Conservation (phyloP, 2,888 invertebrate species). For the Crepidodera aurea region DNA sequence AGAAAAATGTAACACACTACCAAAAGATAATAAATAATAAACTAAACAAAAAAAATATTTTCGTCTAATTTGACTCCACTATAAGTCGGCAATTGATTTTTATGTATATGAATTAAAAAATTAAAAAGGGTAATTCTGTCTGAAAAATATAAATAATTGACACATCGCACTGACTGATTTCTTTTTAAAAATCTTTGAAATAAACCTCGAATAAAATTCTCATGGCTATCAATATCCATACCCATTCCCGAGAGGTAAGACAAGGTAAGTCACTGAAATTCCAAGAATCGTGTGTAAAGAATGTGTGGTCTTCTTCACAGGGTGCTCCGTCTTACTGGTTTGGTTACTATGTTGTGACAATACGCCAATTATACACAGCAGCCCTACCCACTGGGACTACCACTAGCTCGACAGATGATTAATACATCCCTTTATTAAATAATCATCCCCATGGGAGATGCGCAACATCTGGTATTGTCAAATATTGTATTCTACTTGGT, state of each 20-base stretch:
- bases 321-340: slow-evolving; percentile 48
- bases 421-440: slow-evolving; percentile 60
- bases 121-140: no score
- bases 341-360: slow-evolving; percentile 60
- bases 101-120: no score
- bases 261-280: slow-evolving; percentile 33
- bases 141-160: no score
- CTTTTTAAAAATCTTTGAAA: no score
- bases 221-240: slow-evolving; percentile 20
- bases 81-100: no score
- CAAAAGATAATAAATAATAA: no score
- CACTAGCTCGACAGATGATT: slow-evolving; percentile 59
- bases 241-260: slow-evolving; percentile 1
- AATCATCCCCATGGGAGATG: slow-evolving; percentile 55
- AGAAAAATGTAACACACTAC: no score
- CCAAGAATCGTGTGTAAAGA: slow-evolving; percentile 48
- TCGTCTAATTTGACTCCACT: no score
- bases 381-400: slow-evolving; percentile 57
- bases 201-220: slow-evolving; percentile 4
- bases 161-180: no score
- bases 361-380: slow-evolving; percentile 60
- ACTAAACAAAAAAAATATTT: no score
- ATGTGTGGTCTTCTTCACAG: slow-evolving; percentile 55
- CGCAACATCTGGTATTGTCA: slow-evolving; percentile 24
- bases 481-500: slow-evolving; percentile 25